Base-by-base conservation (phyloP, 2,888 invertebrate genomes). In the Penaeus monodon region DNA sequence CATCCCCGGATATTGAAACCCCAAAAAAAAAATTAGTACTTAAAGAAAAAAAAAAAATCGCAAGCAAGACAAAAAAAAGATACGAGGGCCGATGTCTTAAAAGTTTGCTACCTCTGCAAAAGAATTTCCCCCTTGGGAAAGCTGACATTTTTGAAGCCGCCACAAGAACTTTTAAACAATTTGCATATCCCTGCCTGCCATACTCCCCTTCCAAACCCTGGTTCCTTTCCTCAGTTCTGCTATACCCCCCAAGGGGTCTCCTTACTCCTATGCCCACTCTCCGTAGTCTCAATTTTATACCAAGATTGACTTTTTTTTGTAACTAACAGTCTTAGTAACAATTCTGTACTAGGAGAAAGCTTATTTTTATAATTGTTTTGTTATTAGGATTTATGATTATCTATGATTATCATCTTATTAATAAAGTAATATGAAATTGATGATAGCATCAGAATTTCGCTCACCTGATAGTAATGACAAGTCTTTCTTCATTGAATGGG, bases 101-200 rank as follows among this genome's bases (percentile, higher is more conserved):
- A 66, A 88, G 84, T 33, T 57, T 84, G 57, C 27, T 88, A 29
- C 76, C 84, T 49, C 88, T 80, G 81, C 14, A 80, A 84, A 84
- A 74, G 14, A 84, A 88, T 88, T 81, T 84, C 88, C 4, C 64
- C 6, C n/a, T 49, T 64, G 20, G 12, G 84, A 65, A 88, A 84
- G 68, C 66, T 88, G 22, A 66, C 76, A 49, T n/a, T 84, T 84
- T 38, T 80, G 84, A 88, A 44, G 44, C 44, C 76, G 81, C 44
- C 49, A n/a, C 84, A 84, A 80, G 88, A 88, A 80, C 17, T 81
- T 88, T 84, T 88, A 63, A 84, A 29, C 76, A 84, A 27, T 88
- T 84, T 74, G 88, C 80, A 24, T 85, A 85, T 68, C 68, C n/a
- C 22, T 38, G 24, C 79, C 78, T 68, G n/a, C 38, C 12, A 68